Base-by-base conservation (phyloP, 2,113 vertebrate genomes). In the Corvus moneduloides region DNA sequence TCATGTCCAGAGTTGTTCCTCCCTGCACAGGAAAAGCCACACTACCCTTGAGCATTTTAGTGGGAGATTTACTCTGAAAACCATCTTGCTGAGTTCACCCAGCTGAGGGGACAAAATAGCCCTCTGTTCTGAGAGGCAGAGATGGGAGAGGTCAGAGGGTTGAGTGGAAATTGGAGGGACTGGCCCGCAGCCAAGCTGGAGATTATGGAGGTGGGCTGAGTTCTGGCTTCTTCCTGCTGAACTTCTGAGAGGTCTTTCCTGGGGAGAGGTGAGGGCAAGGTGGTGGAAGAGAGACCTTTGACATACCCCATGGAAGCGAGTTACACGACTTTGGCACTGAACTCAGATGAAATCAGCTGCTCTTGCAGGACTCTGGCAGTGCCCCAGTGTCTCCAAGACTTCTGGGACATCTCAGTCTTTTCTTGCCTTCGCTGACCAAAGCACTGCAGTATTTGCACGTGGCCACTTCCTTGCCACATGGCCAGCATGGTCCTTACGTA, bases 331-430 rank as follows among this genome's bases (percentile, higher is more conserved):
- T 85, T 74, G 51, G 33, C 52, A 22, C 22, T 69, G 75, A 80
- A 24, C 59, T 76, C 58, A 37, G 30, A 59, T 51, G 69, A 41
- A 54, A 49, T 68, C 58, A 63, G 19, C 78, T 61, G 49, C 16
- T 56, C 51, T n/a, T 55, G 51, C 41, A 90, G 74, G 49, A 41
- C 62, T 55, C 35, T 71, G 63, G 39, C 41, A 88, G 23, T 1
- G 1, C 7, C 28, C 9, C 37, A 23, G 22, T 2, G 0, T 32
- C 48, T 68, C 71, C 4, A 4, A 62, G n/a, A 12, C 10, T 46
- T 24, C 39, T 62, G 41, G 17, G 24, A 33, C 10, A 16, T 64
- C 41, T 52, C 39, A 28, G 10, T 7, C 33, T 76, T 83, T 68
- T 41, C 55, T n/a, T 81, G 64, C 26, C 23, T 39, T 76, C 41